phyloP scores from a whole-genome alignment of 2,888 invertebrate species.

The Hybos culiciformis region DNA sequence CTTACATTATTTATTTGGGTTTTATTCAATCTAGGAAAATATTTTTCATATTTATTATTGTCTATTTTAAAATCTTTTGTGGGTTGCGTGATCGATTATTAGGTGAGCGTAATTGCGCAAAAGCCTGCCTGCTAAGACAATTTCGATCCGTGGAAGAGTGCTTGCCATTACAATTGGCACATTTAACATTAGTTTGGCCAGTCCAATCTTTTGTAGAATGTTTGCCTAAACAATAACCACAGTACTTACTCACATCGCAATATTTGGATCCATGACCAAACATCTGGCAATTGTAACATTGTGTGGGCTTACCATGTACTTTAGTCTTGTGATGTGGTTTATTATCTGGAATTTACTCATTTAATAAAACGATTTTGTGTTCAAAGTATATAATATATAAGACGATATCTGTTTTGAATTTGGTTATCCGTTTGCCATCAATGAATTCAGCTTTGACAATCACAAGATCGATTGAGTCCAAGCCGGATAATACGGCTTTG shows the following conservation, averaged over 20 bases:
- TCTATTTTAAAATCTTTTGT: not conserved
- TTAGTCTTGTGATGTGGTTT: not conserved
- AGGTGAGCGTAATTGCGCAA: not conserved
- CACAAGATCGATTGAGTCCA: too few relatives aligned
- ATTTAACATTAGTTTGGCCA: not conserved
- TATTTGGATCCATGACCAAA: constrained; percentile 7
- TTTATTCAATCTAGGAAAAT: not conserved
- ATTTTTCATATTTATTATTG: not conserved
- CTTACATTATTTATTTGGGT: not conserved
- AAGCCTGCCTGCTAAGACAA: not conserved
- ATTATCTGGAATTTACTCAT: not conserved
- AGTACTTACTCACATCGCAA: constrained; percentile 2
- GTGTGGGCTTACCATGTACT: constrained; percentile 1
- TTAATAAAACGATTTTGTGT: too few relatives aligned
- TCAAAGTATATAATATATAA: too few relatives aligned
- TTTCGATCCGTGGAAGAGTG: not conserved
- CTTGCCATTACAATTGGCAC: constrained; percentile 2
- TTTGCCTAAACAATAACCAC: constrained; percentile 1
- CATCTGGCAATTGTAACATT: constrained; percentile 8
- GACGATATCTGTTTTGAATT: too few relatives aligned
- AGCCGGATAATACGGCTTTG: too few relatives aligned
- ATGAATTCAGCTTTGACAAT: too few relatives aligned
- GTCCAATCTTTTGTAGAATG: constrained; percentile 1
- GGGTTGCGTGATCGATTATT: not conserved
- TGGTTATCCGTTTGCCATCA: too few relatives aligned